Base-by-base conservation (phyloP, 2,797 vertebrate genomes). In the Hippocampus kuda region DNA sequence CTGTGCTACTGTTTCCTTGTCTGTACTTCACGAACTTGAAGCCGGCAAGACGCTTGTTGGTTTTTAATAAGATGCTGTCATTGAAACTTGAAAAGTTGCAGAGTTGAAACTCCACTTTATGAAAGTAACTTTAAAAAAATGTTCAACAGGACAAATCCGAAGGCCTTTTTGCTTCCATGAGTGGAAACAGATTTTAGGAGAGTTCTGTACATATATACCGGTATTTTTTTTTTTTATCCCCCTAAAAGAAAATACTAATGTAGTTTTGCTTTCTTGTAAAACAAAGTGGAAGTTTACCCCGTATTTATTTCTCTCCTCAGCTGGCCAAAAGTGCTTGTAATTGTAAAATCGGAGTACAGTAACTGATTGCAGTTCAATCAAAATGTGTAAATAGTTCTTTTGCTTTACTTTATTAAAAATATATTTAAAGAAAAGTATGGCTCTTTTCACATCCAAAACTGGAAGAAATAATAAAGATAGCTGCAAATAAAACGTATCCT, bases 301-400 rank as follows among this genome's bases (percentile, higher is more conserved):
- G 88, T 94, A 94, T 94, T 93, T 94, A 93, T 92, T 83, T 83
- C 84, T 85, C 84, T 87, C 85, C 83, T 84, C 79, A 84, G 87
- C 84, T 89, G 88, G 89, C 88, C 86, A 84, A 91, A 92, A 91
- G 87, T 89, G 91, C 89, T 92, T 93, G 90, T 93, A 91, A 92
- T 92, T 91, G 90, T 91, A 89, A 88, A 90, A 82, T 84, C 79
- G 86, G 83, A 91, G 88, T 91, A 90, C 83, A 92, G 88, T 91
- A 90, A 87, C 80, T 87, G 91, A 93, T 93, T 92, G 91, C 89
- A 86, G 83, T 84, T 90, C 90, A 90, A 85, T 91, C 88, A 92
- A 88, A 92, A 92, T 87, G 88, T 94, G 93, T 95, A 95, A 91
- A 95, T 94, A 94, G 85, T 89, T 92, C 83, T 92, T 91, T 91